A percentile compares a stretch with the other conserved stretches of the same genome.
Conservation (phyloP, 1,140 invertebrate genomes). For the Atta cephalotes region DNA sequence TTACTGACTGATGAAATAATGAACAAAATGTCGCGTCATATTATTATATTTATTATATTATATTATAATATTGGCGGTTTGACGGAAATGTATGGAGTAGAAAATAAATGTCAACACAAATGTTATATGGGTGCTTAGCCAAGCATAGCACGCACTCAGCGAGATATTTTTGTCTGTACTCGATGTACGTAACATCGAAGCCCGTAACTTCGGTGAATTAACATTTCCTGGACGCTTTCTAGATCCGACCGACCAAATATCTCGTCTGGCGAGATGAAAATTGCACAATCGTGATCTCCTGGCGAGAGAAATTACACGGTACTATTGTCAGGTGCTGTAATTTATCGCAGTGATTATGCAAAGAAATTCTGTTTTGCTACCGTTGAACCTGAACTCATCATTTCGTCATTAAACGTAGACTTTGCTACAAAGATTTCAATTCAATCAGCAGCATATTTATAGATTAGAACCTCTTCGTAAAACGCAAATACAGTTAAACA, state of each 20-base stretch:
- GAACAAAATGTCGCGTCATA: neutral
- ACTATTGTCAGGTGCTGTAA: slow-evolving; percentile 71
- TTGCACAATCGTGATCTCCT: slow-evolving; percentile 70
- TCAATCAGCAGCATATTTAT: neutral
- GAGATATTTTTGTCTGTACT: slow-evolving; percentile 12
- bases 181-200: slow-evolving; percentile 14
- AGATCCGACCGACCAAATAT: slow-evolving; percentile 70
- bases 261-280: slow-evolving; percentile 74
- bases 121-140: neutral
- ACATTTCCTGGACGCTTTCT: slow-evolving; percentile 72
- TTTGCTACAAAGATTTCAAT: slow-evolving; percentile 16
- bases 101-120: slow-evolving; percentile 9
- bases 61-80: neutral
- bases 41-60: too few relatives aligned
- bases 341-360: slow-evolving; percentile 66
- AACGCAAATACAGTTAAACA: neutral
- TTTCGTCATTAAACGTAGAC: slow-evolving; percentile 11
- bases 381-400: slow-evolving; percentile 26
- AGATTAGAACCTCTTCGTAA: neutral
- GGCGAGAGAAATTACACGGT: slow-evolving; percentile 69
- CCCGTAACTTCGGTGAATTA: slow-evolving; percentile 59
- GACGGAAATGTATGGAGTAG: neutral
- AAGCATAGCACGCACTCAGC: neutral
- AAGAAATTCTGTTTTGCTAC: slow-evolving; percentile 55
- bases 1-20: neutral